Evolutionary conservation across 2,888 invertebrate genomes (phyloP), one percentile per base, ranked within the genome.

Genomic region (Phalangium opilio): DNA sequence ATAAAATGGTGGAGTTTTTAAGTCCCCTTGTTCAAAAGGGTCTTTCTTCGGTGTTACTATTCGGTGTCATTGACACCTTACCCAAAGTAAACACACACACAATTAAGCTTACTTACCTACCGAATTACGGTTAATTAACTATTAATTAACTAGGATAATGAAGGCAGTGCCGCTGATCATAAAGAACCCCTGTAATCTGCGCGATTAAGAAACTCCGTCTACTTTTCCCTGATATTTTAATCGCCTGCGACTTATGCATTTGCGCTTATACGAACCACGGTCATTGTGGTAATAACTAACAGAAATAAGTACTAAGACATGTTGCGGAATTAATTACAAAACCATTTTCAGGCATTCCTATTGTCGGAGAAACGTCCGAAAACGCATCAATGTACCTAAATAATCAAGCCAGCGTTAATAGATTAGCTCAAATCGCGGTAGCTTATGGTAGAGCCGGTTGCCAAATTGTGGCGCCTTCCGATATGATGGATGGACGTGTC

Each of bases 401-500:
- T 64, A 90, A 91, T 66, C 71, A 72, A 3, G 73, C 74, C 1
- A 91, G 90, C 52, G 81, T 87, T 11, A 70, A 74, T 58, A 75
- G 93, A 57, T 75, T 96, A 34, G 82, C 87, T 2, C 78, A 87
- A 63, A 76, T 93, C 19, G 78, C 91, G 1, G 69, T 87, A 2
- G 73, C 78, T 2, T 95, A 90, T 70, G 91, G 87, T 19, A 76
- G 77, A 72, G 84, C 86, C 60, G 91, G 86, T 83, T 55, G 55
- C 18, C 80, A 89, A 56, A 77, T 90, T 38, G 76, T 90, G 10
- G 90, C 89, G 0, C 89, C 89, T 0, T 87, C 87, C 0, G 89
- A 89, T 62, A 90, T 90, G 89, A 89, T 87, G 69, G 95, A 96
- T 67, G 89, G 90, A 49, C 75, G 93, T 53, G 81, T 96, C 55